Conservation (phyloP, 2,888 invertebrate species). For the Dioctria rufipes region DNA sequence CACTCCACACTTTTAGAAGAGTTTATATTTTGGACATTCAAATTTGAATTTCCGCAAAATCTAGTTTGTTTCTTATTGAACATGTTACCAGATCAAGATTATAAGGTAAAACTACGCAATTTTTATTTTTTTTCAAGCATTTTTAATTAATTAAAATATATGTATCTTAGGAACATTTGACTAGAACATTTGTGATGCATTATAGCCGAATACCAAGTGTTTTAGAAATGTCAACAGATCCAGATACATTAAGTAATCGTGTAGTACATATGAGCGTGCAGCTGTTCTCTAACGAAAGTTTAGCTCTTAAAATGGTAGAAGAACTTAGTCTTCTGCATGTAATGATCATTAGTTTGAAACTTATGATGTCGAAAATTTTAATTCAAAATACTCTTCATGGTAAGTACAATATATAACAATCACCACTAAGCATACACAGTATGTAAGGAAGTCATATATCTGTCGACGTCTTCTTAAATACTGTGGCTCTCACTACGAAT, state of each 20-base stretch:
- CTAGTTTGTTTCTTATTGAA: slow-evolving; percentile 95
- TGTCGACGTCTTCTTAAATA: no score
- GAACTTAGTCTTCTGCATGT: slow-evolving; percentile 91
- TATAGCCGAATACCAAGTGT: slow-evolving; percentile 95
- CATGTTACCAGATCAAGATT: slow-evolving; percentile 94
- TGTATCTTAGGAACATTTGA: slow-evolving; percentile 84
- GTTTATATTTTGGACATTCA: slow-evolving; percentile 98
- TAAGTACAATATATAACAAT: slow-evolving; percentile 67
- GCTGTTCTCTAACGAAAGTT: slow-evolving; percentile 93
- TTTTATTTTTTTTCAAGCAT: neutral
- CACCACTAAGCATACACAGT: no score
- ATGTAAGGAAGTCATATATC: no score
- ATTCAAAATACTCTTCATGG: slow-evolving; percentile 90
- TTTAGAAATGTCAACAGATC: slow-evolving; percentile 87
- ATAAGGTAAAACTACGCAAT: slow-evolving; percentile 78
- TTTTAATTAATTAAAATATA: neutral
- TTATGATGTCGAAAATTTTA: slow-evolving; percentile 94
- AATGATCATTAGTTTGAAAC: slow-evolving; percentile 90
- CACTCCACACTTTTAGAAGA: slow-evolving; percentile 93
- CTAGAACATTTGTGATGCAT: slow-evolving; percentile 95
- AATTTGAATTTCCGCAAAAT: slow-evolving; percentile 97
- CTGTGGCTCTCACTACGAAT: no score
- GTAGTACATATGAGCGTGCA: slow-evolving; percentile 98
- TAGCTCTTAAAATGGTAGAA: slow-evolving; percentile 92
- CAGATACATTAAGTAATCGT: slow-evolving; percentile 93